These are phyloP conservation scores for Chrysocyon brachyurus DNA, from an alignment of 2,797 vertebrate genomes.

Conservation along the genomic window DNA sequence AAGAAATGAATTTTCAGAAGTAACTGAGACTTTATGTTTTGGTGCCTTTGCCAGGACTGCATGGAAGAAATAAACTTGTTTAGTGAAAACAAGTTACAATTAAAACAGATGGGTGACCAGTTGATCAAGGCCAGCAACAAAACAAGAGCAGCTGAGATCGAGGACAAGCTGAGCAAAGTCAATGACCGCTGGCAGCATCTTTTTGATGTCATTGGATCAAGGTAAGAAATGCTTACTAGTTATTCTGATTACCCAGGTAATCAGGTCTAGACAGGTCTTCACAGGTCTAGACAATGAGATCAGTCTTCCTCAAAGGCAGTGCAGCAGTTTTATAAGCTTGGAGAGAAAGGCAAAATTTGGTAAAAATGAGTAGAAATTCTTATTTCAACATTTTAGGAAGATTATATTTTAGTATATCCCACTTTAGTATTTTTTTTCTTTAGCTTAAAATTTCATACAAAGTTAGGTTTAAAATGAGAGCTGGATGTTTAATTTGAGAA, in stretches of 20 bases:
- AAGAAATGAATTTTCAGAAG: background rate
- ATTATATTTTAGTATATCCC: background rate
- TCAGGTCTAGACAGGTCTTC: background rate
- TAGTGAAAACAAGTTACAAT: constrained; percentile 95
- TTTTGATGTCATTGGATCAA: constrained; percentile 95
- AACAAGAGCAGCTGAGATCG: constrained; percentile 92
- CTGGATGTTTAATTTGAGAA: background rate
- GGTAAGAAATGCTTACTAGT: constrained; percentile 89
- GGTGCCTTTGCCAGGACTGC: constrained; percentile 92
- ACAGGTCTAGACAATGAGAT: background rate
- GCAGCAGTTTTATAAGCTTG: background rate
- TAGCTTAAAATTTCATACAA: background rate
- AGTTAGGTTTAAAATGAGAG: background rate
- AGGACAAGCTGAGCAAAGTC: constrained; percentile 95
- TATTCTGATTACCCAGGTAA: too few relatives aligned
- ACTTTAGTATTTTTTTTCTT: background rate
- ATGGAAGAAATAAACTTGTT: constrained; percentile 98
- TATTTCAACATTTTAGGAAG: background rate
- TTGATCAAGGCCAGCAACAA: constrained; percentile 94
- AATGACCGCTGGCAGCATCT: constrained; percentile 97
- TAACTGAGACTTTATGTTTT: constrained; percentile 57
- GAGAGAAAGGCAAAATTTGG: background rate
- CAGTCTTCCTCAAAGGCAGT: background rate
- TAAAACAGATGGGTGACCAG: constrained; percentile 96
- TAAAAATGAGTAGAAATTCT: background rate